Evolutionary conservation across 2,888 invertebrate species (phyloP).

Genomic region (Cloeon dipterum): DNA sequence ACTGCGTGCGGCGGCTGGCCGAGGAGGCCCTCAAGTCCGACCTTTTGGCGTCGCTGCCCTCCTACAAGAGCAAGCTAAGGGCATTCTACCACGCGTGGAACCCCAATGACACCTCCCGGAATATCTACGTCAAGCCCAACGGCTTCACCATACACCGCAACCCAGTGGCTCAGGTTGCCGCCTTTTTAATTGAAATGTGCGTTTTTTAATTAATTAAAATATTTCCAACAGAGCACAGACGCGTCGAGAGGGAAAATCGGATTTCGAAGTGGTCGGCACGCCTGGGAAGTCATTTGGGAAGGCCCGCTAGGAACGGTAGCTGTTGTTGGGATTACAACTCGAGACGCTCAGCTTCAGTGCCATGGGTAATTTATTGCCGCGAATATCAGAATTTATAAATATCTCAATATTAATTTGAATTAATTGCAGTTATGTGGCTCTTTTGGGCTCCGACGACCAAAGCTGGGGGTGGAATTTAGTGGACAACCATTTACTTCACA

Average conservation of each 20-base stretch:
- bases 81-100: conserved; percentile 95
- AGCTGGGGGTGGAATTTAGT: conserved; percentile 99
- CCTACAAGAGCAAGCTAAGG: conserved; percentile 80
- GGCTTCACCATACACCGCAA: conserved; percentile 95
- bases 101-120: conserved; percentile 87
- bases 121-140: conserved; percentile 89
- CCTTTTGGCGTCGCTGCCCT: conserved; percentile 63
- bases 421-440: conserved; percentile 73
- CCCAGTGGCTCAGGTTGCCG: conserved; percentile 95
- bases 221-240: conserved; percentile 97
- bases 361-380: too few species aligned
- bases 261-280: conserved; percentile 76
- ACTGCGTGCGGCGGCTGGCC: conserved; percentile 66
- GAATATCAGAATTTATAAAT: too few species aligned
- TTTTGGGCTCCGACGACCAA: conserved; percentile 86
- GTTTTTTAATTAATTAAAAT: too few species aligned
- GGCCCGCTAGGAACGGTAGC: conserved; percentile 96
- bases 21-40: conserved; percentile 79
- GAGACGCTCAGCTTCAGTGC: conserved; percentile 80
- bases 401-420: too few species aligned
- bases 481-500: conserved; percentile 88
- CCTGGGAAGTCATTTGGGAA: conserved; percentile 98
- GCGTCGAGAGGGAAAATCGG: conserved; percentile 78
- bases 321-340: conserved; percentile 85
- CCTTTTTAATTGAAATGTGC: too few species aligned